Evolutionary conservation across 2,888 invertebrate species (phyloP), one percentile per base, ranked within the genome.

Genomic region (Parapristionchus giblindavisi): DNA sequence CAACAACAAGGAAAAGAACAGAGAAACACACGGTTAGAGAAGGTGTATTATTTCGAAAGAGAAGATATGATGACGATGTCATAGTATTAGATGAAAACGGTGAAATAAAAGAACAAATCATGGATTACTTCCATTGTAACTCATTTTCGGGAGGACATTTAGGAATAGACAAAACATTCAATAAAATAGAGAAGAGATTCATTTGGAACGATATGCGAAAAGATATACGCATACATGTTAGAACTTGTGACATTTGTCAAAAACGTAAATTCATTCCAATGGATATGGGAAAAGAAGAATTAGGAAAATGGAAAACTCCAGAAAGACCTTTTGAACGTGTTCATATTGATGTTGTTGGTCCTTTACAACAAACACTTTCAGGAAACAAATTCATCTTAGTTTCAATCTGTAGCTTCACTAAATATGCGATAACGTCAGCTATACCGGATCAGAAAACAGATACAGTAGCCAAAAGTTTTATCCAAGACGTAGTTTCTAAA

Each of bases 401-500:
- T 32, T 58, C 72, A 8, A 66, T 79, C 0, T 58, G 70, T 38
- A 43, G 43, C 32, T 80, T 80, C 48, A 61, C 78, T 1, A 79
- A 78, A 58, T 88, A 68, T 54, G 75, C 77, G 66, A 38, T 84
- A 79, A 78, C 81, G 58, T 52, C 88, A 38, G 80, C 88, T 3
- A 61, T 88, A 21, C 84, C 84, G 0, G 83, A 88, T 52, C 84
- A 66, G 29, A 17, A 38, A 48, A 29, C 66, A 14, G 66, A 48
- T 17, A 66, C 51, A 14, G n/a, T 29, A 3, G 63, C 63, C 3
- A 38, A 63, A n/a, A 40, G 8, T 27, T 40, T 63, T 14, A 40
- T 63, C 38, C 24, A 38, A 27, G 63, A 63, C 11, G 40, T 63
- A 5, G 40, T 63, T 24, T 24, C 63, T 4, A 63, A 63, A n/a